Evolutionary conservation across 2,888 invertebrate genomes (phyloP), one percentile per base, ranked within the genome.

Genomic region (Macrosoma leucophasiata): DNA sequence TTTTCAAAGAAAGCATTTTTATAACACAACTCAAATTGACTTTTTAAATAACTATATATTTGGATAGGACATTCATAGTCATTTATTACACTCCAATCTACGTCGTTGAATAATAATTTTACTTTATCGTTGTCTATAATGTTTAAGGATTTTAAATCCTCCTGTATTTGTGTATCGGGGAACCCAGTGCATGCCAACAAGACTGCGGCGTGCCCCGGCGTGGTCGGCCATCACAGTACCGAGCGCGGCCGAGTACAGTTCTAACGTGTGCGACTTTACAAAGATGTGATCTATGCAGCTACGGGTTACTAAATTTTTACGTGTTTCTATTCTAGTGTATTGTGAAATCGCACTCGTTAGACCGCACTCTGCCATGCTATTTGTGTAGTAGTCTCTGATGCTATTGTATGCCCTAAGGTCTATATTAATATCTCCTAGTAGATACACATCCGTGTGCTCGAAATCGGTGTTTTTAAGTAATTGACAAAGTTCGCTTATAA

Each of bases 221-320:
- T 37, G 41, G 13, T 41, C 41, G 2, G 34, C 41, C 24, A 39
- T 30, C 24, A 29, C 29, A 6, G 31, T 34, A 12, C 33, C 36
- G 29, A 44, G 33, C 29, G 29, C 41, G 5, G 32, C 44, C 18
- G 41, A 33, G 39, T 33, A 41, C 8, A 38, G 33, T 19, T 34
- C 35, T 26, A 31, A 27, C 22, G 35, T 21, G 19, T 27, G 28
- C 17, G 36, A 39, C 21, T 36, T 26, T 4, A 27, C 36, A 26
- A 44, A 44, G 11, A 44, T 35, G 13, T 41, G 44, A 21, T 44
- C 44, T 7, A 44, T 38, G 17, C 43, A 41, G 3, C 29, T 29
- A 20, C 28, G 33, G 11, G 38, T 41, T 5, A 39, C 18, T 12
- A 18, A 32, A 11, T 34, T 17, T 6, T 33, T 13, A 11, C 23